phyloP scores from a whole-genome alignment of 23 tunicate genomes.

The Oikopleura dioica region DNA sequence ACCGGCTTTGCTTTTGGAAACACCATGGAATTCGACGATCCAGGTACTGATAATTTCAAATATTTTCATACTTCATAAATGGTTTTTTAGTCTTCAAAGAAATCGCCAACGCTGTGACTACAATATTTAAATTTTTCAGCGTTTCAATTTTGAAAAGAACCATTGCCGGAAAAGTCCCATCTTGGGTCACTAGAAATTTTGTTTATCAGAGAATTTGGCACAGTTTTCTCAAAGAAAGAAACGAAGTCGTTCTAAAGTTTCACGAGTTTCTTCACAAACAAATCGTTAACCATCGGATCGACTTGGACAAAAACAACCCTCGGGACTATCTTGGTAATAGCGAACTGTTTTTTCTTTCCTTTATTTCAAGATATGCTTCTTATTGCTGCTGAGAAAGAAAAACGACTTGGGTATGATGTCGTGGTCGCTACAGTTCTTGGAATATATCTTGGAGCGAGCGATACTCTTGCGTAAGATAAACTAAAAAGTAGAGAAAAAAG shows the following conservation, averaged over 20 bases:
- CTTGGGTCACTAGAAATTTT: too few relatives aligned
- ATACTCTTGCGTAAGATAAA: not conserved
- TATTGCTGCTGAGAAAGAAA: not conserved
- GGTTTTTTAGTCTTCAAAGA: not conserved
- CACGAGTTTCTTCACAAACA: not conserved
- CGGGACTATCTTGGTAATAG: not conserved
- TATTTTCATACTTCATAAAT: too few relatives aligned
- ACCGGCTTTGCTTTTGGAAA: not conserved
- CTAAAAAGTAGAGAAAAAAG: not conserved
- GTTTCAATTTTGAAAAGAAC: not conserved
- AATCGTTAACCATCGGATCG: not conserved
- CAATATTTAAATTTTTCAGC: not conserved
- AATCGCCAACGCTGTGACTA: not conserved
- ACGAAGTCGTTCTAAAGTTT: too few relatives aligned
- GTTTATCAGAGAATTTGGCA: too few relatives aligned
- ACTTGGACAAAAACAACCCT: not conserved
- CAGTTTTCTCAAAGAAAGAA: too few relatives aligned
- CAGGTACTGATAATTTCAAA: too few relatives aligned
- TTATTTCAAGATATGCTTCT: not conserved
- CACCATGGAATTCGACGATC: not conserved
- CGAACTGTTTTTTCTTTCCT: not conserved
- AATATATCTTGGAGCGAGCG: not conserved
- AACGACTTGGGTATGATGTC: not conserved
- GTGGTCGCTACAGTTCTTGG: not conserved
- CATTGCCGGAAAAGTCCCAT: not conserved